Percentiles rank a stretch among this genome's conserved stretches.
Conservation (phyloP, 2,888 invertebrate genomes). For the Eretmocerus hayati region DNA sequence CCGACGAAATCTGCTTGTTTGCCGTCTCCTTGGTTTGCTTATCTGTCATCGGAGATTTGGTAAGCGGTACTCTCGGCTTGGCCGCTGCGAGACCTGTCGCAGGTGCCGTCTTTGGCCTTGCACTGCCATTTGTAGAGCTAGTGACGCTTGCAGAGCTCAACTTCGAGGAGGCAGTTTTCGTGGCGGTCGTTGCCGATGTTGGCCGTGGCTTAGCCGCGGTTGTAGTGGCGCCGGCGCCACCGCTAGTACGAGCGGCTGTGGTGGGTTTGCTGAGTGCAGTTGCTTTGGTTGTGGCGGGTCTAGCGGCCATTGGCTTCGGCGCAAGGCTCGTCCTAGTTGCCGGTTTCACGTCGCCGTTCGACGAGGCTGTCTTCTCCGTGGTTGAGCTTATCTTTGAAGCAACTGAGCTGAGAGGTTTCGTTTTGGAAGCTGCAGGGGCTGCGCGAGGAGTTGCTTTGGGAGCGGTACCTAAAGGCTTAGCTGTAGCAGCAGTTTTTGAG, state of each 20-base stretch:
- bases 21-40: slow-evolving; percentile 65
- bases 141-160: slow-evolving; percentile 19
- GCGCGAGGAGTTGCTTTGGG: slow-evolving; percentile 25
- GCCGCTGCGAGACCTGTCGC: slow-evolving; percentile 15
- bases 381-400: slow-evolving; percentile 24
- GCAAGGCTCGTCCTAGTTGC: slow-evolving; percentile 24
- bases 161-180: slow-evolving; percentile 19
- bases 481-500: slow-evolving; percentile 9
- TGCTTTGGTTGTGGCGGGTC: slow-evolving; percentile 23
- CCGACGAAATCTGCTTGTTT: slow-evolving; percentile 60
- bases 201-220: slow-evolving; percentile 21
- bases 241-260: slow-evolving; percentile 24
- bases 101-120: slow-evolving; percentile 35
- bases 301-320: slow-evolving; percentile 15
- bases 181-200: slow-evolving; percentile 21
- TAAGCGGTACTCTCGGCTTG: slow-evolving; percentile 21
- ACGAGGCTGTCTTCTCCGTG: slow-evolving; percentile 50
- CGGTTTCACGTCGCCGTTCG: slow-evolving; percentile 54
- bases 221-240: slow-evolving; percentile 19
- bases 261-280: slow-evolving; percentile 25
- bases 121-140: slow-evolving; percentile 27
- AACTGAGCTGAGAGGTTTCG: slow-evolving; percentile 15
- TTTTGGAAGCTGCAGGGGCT: slow-evolving; percentile 21
- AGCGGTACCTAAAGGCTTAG: slow-evolving; percentile 17
- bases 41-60: slow-evolving; percentile 42